phyloP scores from a whole-genome alignment of 1,140 invertebrate species.

The Habropoda laboriosa region DNA sequence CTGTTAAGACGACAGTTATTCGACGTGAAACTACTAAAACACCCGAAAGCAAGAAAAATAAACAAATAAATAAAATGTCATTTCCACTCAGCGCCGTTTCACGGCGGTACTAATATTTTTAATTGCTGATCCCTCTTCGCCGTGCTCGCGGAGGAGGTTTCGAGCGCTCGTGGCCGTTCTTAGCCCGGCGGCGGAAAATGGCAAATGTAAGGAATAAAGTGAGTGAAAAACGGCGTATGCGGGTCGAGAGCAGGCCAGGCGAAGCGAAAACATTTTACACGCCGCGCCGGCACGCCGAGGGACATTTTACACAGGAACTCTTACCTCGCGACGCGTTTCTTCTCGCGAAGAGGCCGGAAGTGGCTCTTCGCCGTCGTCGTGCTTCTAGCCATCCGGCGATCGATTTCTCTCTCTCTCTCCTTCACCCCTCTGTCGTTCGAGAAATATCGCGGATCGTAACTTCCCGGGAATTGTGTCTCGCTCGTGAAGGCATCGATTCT shows the following conservation, averaged over 20 bases:
- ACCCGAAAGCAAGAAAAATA: not conserved
- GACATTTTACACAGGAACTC: constrained; percentile 21
- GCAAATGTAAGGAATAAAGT: constrained; percentile 7
- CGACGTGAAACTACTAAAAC: too few relatives aligned
- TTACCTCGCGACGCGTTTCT: constrained; percentile 17
- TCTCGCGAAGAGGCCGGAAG: constrained; percentile 9
- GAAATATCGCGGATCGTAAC: constrained; percentile 1
- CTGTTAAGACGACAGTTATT: too few relatives aligned
- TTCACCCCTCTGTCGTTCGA: not conserved
- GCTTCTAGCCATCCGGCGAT: not conserved
- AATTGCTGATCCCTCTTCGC: not conserved
- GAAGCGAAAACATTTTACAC: constrained; percentile 45
- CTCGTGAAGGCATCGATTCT: not conserved
- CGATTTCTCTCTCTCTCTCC: not conserved
- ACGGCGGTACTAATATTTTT: not conserved
- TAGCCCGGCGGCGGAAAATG: not conserved
- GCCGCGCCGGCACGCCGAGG: not conserved
- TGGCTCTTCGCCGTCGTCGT: constrained; percentile 6
- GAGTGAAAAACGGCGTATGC: constrained; percentile 25
- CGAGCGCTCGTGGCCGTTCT: not conserved
- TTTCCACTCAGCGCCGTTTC: not conserved
- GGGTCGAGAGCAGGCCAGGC: constrained; percentile 7
- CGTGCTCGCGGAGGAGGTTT: not conserved
- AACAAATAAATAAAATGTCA: not conserved
- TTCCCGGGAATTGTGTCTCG: not conserved